Evolutionary conservation across 2,113 vertebrate genomes (phyloP), one percentile per base, ranked within the genome.

Genomic region (Dolichotis patagonum): DNA sequence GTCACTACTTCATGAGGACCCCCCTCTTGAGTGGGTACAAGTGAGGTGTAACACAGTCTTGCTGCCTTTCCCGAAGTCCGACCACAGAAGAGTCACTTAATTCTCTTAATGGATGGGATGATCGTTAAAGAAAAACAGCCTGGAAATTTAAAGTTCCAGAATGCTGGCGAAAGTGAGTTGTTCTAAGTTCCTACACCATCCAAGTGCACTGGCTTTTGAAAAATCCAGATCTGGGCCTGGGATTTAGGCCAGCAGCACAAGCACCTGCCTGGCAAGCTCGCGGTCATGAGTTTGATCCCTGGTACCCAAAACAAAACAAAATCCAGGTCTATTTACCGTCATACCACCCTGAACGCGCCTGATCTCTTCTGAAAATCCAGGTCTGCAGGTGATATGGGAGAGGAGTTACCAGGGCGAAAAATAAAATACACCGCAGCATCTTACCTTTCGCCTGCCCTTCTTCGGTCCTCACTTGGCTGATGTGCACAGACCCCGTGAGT

Each of bases 81-180:
- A 75, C 82, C 82, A 89, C 73, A 91, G 84, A 69, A 73, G 73
- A 80, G 73, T 86, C 58, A 90, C 38, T 63, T 54, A 30, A 93
- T 88, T 90, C 19, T 94, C 67, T 84, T 73, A 54, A 80, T 22
- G 43, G 30, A 56, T 35, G 4, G 12, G 62, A n/a, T n/a, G 69
- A 90, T 54, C 22, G 26, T 71, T 73, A 28, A 49, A 7, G 92
- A 54, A 80, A 69, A 49, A 67, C 20, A 88, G 41, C 12, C 10
- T 22, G 26, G 24, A 32, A 65, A 80, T 60, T 83, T 78, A 89
- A 90, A 81, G 75, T 24, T 83, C 77, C 81, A 11, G 49, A 75
- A 46, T 65, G 14, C 43, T 35, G 85, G 86, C 52, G 62, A 85
- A 89, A 26, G 11, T 35, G 43, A 71, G 35, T 54, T 75, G 67